phyloP scores from a whole-genome alignment of 2,113 vertebrate species.

The Psilopsiagon aymara region DNA sequence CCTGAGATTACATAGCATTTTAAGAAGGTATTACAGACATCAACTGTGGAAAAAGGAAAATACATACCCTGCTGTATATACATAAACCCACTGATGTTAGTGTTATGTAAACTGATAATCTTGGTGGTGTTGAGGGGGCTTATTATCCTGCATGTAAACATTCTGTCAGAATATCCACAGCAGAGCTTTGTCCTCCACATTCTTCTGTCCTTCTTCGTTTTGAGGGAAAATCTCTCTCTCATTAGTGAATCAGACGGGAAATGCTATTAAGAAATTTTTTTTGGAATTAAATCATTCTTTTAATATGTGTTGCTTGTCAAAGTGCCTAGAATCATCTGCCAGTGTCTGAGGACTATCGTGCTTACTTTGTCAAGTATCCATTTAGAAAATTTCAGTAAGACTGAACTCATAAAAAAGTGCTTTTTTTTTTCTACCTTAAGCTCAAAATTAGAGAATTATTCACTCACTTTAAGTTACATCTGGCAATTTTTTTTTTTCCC shows the following conservation, averaged over 20 bases:
- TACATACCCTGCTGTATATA: background rate
- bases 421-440: background rate
- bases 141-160: background rate
- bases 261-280: background rate
- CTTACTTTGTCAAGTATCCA: background rate
- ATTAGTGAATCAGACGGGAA: background rate
- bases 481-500: background rate
- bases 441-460: background rate
- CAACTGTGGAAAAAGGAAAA: background rate
- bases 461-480: background rate
- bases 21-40: background rate
- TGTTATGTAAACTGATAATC: background rate
- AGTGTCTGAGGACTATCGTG: background rate
- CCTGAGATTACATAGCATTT: background rate
- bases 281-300: background rate
- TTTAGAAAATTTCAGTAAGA: background rate
- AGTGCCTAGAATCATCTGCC: background rate
- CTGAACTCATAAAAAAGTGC: background rate
- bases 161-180: background rate
- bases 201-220: background rate
- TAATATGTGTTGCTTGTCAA: background rate
- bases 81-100: background rate
- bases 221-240: background rate
- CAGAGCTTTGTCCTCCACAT: background rate
- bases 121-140: background rate